phyloP scores from a whole-genome alignment of 2,797 vertebrate genomes.

The Tenualosa ilisha region DNA sequence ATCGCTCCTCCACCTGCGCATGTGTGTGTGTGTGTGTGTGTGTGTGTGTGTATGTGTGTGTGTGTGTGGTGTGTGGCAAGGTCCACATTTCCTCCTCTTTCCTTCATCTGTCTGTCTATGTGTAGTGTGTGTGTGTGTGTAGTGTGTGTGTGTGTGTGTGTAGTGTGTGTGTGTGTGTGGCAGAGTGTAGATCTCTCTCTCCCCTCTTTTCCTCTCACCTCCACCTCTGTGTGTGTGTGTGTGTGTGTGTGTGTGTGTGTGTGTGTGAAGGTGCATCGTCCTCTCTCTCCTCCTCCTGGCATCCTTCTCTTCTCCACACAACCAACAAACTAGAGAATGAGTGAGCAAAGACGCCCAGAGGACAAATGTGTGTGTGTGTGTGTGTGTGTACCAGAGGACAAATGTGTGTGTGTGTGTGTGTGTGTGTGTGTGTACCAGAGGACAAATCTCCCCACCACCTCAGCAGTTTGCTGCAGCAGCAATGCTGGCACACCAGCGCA shows the following conservation, averaged over 20 bases:
- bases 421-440: not conserved
- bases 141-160: no score
- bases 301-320: not conserved
- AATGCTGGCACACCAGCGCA: not conserved
- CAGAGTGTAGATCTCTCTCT: not conserved
- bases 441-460: not conserved
- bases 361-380: not conserved
- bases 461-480: not conserved
- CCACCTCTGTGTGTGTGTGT: not conserved
- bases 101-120: not conserved
- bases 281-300: not conserved
- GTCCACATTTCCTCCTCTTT: not conserved
- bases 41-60: no score
- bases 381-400: not conserved
- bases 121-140: no score
- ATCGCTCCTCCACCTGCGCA: not conserved
- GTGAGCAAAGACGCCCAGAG: slow-evolving; percentile 35
- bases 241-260: no score
- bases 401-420: not conserved
- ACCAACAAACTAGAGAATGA: not conserved
- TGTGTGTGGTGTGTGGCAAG: no score
- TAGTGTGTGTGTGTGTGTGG: no score
- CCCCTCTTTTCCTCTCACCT: not conserved
- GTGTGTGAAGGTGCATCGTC: not conserved
- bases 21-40: no score